These are phyloP conservation scores for Chymomyza costata DNA, from an alignment of 1,140 invertebrate genomes.

Conservation along the genomic window DNA sequence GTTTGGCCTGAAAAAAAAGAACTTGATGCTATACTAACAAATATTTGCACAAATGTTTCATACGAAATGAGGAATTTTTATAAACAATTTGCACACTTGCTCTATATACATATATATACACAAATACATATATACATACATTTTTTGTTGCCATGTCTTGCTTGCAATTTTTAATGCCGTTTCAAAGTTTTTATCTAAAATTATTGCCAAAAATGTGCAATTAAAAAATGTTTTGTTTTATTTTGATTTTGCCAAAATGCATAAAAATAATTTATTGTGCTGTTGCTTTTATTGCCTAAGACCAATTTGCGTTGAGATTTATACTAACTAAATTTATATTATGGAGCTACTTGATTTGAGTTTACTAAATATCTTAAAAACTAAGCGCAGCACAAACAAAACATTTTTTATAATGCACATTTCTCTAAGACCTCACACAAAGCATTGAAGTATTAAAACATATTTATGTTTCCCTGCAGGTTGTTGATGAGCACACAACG, in stretches of 20 bases:
- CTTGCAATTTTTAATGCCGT: conserved; percentile 45
- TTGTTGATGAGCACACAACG: conserved; percentile 87
- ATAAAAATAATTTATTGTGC: conserved; percentile 57
- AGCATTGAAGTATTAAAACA: not conserved
- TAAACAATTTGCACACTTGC: conserved; percentile 8
- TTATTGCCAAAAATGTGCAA: conserved; percentile 47
- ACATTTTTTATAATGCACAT: conserved; percentile 39
- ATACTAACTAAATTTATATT: conserved; percentile 24
- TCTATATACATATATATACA: too few species aligned
- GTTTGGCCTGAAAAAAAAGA: conserved; percentile 47
- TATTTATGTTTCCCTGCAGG: conserved; percentile 76
- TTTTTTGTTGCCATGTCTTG: conserved; percentile 30
- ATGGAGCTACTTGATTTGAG: conserved; percentile 48
- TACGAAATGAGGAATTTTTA: conserved; percentile 30
- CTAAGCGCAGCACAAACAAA: conserved; percentile 45
- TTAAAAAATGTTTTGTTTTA: conserved; percentile 72
- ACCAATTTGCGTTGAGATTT: conserved; percentile 26
- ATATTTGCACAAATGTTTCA: conserved; percentile 68
- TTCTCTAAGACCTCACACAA: not conserved
- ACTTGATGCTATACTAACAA: conserved; percentile 42
- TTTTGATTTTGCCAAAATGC: conserved; percentile 34
- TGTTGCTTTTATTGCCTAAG: conserved; percentile 44
- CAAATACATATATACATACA: not conserved
- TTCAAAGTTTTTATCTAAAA: conserved; percentile 44
- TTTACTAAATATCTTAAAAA: conserved; percentile 16